Conservation (phyloP, 2,797 vertebrate genomes). For the Takifugu ocellatus region DNA sequence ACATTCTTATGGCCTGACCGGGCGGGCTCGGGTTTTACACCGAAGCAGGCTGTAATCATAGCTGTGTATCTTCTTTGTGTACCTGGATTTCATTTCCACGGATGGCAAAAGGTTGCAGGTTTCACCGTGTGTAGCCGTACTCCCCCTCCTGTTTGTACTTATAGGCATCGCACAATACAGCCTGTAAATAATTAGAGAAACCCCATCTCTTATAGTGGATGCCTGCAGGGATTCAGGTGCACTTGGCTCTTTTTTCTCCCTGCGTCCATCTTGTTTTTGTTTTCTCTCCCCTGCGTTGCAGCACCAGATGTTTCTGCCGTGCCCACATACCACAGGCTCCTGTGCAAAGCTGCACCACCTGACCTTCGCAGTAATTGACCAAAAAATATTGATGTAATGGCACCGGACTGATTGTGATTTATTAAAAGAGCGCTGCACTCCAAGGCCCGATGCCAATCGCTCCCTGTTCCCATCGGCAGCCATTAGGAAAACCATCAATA, state of each 20-base stretch:
- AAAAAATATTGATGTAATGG: constrained; percentile 99
- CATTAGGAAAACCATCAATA: constrained; percentile 99
- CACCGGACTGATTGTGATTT: constrained; percentile 99
- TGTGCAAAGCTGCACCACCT: constrained; percentile 86
- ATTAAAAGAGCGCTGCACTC: constrained; percentile 94
- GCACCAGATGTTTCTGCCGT: constrained; percentile 89
- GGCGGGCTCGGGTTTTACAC: constrained; percentile 81
- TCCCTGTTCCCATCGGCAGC: constrained; percentile 91
- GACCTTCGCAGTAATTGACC: constrained; percentile 99
- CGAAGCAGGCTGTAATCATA: constrained; percentile 85
- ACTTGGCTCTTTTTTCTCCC: constrained; percentile 9
- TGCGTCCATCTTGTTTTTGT: constrained; percentile 39
- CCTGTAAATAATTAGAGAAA: constrained; percentile 14
- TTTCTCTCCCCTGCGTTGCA: constrained; percentile 36
- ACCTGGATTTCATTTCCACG: constrained; percentile 65
- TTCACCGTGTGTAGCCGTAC: constrained; percentile 20
- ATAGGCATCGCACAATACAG: constrained; percentile 15
- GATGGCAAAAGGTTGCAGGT: constrained; percentile 38
- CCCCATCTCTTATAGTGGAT: constrained; percentile 5
- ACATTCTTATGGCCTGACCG: constrained; percentile 79
- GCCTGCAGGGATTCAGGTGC: constrained; percentile 53
- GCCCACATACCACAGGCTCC: constrained; percentile 83
- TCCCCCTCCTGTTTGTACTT: constrained; percentile 16
- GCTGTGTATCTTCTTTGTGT: constrained; percentile 63
- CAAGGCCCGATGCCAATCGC: constrained; percentile 93